Evolutionary conservation across 2,113 vertebrate genomes (phyloP), one percentile per base, ranked within the genome.

Genomic region (Amazona guildingii): DNA sequence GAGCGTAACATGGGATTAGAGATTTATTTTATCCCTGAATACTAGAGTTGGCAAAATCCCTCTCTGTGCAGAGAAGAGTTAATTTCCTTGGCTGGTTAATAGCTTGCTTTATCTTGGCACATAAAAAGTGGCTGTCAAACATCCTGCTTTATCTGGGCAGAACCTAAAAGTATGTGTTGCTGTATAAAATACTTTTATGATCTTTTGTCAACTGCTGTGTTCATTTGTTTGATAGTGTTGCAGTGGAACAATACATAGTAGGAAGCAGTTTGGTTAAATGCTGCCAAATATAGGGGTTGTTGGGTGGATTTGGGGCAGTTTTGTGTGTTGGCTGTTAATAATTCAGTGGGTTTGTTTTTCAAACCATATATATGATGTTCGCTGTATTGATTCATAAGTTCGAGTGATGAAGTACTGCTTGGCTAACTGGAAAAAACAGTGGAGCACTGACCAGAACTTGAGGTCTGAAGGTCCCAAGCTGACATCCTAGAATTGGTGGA

Each of bases 251-350:
- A 4, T 2, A 0, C 21, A 0, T 1, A 15, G 2, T 11, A 61
- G 37, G 52, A 31, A 24, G 55, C 33, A 27, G 1, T 46, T n/a
- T 6, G 4, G 6, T 17, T 46, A 14, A 62, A 10, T 1, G 21
- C 48, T 43, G 4, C 13, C 3, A 6, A 39, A 10, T 0, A 0
- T 9, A 9, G 62, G 25, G 18, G 3, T 8, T 3, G 1, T 6
- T 17, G 9, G 19, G 44, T 37, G 67, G 23, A 2, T 46, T 37
- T 48, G 64, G 78, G n/a, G 11, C 51, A 24, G 1, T 33, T 92
- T 28, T n/a, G 17, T 52, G 0, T 31, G 8, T 28, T 84, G 61
- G 29, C 66, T 61, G 0, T 51, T 43, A 15, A 0, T 62, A 13
- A 2, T 24, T 37, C 10, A 15, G 27, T 0, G 1, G 21, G 7